phyloP scores from a whole-genome alignment of 2,888 invertebrate species.

The Tortrix viridana region DNA sequence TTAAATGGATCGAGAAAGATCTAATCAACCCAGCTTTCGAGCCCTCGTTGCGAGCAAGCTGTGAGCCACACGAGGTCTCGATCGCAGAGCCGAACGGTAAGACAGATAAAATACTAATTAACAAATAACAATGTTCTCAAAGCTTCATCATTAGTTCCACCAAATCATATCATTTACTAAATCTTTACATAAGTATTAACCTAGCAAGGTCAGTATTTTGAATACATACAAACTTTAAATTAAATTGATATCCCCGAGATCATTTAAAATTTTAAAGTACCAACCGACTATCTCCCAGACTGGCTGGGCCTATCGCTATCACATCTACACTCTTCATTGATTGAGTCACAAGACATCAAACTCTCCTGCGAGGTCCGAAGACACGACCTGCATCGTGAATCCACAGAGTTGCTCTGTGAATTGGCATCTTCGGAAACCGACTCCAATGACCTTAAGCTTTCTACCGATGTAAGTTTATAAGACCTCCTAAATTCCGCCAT shows the following conservation, averaged over 20 bases:
- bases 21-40: too few species aligned
- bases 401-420: slow-evolving; percentile 73
- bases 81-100: too few species aligned
- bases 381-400: slow-evolving; percentile 72
- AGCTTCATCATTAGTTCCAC: too few species aligned
- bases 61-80: too few species aligned
- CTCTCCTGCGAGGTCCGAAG: slow-evolving; percentile 76
- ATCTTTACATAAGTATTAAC: too few species aligned
- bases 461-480: slow-evolving; percentile 74
- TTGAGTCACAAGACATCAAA: slow-evolving; percentile 75
- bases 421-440: slow-evolving; percentile 78
- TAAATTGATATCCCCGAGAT: neutral
- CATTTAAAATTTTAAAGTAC: slow-evolving; percentile 6
- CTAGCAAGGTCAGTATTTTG: neutral
- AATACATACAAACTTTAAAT: neutral
- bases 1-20: too few species aligned
- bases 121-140: too few species aligned
- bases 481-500: slow-evolving; percentile 74
- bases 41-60: too few species aligned
- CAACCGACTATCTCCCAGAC: slow-evolving; percentile 58
- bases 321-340: slow-evolving; percentile 74
- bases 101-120: too few species aligned
- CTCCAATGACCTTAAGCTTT: slow-evolving; percentile 72
- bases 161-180: too few species aligned
- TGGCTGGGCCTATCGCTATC: slow-evolving; percentile 62